A percentile compares a stretch with the other conserved stretches of the same genome.
Evolutionary conservation across 2,797 vertebrate species (phyloP).

Genomic region (Anguilla anguilla): DNA sequence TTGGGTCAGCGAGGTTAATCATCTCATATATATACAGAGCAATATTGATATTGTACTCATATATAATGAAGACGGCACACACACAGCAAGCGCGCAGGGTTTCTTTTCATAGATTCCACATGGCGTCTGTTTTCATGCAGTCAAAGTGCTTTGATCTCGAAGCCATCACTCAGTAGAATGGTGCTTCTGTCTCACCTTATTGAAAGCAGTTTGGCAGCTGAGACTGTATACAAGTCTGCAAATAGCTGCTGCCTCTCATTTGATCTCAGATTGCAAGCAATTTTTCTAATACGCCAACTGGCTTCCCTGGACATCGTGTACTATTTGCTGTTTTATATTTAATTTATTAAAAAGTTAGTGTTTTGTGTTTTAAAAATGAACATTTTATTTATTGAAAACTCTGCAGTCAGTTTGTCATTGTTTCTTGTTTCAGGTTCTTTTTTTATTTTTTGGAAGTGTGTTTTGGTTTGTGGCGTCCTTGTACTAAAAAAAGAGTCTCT

Average conservation of each 20-base stretch:
- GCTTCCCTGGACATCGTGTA: not conserved
- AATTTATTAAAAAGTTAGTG: not conserved
- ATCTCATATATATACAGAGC: not conserved
- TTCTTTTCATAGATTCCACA: not conserved
- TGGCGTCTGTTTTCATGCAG: not conserved
- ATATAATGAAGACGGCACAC: not conserved
- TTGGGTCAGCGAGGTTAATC: not conserved
- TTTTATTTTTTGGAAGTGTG: not conserved
- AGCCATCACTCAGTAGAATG: not conserved
- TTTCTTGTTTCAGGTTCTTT: not conserved
- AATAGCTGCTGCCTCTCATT: not conserved
- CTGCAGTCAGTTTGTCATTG: not conserved
- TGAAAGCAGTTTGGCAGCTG: not conserved
- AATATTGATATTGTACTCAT: not conserved
- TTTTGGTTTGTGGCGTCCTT: conserved; percentile 2
- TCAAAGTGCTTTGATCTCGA: not conserved
- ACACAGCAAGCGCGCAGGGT: not conserved
- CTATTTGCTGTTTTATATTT: not conserved
- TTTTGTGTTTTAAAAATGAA: not conserved
- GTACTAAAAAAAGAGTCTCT: conserved; percentile 43
- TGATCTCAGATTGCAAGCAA: not conserved
- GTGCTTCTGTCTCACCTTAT: not conserved
- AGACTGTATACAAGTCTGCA: not conserved
- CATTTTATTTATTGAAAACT: not conserved
- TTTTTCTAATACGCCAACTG: not conserved